Percentiles rank a stretch among this genome's conserved stretches.
Evolutionary conservation across 1,140 invertebrate species (phyloP).

Genomic region (Nasonia longicornis): DNA sequence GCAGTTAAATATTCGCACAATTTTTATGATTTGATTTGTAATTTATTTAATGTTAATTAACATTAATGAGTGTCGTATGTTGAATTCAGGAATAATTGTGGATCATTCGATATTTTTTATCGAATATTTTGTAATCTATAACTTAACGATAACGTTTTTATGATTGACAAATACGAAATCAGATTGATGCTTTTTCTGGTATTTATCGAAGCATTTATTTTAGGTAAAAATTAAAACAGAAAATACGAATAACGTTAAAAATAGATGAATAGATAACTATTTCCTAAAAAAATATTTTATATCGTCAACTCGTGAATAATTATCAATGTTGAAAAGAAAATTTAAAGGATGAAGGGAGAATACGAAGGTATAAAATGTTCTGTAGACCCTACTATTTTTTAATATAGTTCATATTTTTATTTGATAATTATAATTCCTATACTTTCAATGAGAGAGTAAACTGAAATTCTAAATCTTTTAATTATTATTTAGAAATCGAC

Average conservation of each 20-base stretch:
- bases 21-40: neutral
- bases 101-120: neutral
- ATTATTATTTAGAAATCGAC: too few relatives aligned
- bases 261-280: constrained; percentile 18
- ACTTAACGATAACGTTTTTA: neutral
- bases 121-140: neutral
- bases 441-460: too few relatives aligned
- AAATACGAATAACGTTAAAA: constrained; percentile 22
- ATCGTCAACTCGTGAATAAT: constrained; percentile 32
- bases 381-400: neutral
- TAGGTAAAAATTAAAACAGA: neutral
- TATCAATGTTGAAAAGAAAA: constrained; percentile 27
- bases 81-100: neutral
- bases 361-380: neutral
- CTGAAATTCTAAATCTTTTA: too few relatives aligned
- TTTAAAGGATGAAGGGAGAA: neutral
- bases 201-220: neutral
- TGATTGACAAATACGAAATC: neutral
- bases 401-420: neutral
- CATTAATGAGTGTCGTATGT: neutral
- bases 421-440: too few relatives aligned
- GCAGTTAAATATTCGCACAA: neutral
- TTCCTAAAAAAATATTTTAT: constrained; percentile 39
- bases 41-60: neutral
- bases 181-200: neutral